phyloP scores from a whole-genome alignment of 2,888 invertebrate genomes.

The Mythimna vitellina region DNA sequence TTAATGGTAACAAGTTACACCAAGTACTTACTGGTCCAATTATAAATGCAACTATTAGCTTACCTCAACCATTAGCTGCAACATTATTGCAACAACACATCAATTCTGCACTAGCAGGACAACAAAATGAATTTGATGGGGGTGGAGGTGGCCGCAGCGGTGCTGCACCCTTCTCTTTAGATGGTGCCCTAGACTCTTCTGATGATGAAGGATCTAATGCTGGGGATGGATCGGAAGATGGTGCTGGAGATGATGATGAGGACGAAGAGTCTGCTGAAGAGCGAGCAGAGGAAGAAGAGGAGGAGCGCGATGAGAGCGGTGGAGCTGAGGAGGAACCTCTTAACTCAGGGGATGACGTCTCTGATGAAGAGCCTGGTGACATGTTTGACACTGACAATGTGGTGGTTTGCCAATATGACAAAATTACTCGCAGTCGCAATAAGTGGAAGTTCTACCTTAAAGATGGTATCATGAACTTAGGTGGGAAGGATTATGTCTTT shows the following conservation, averaged over 20 bases:
- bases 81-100: slow-evolving; percentile 97
- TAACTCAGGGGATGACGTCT: slow-evolving; percentile 99
- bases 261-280: slow-evolving; percentile 94
- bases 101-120: slow-evolving; percentile 93
- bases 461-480: slow-evolving; percentile 99
- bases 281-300: slow-evolving; percentile 92
- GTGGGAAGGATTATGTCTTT: slow-evolving; percentile 99
- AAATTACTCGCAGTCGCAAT: slow-evolving; percentile 99
- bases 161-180: slow-evolving; percentile 88
- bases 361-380: slow-evolving; percentile 98
- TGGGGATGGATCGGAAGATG: slow-evolving; percentile 92
- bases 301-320: slow-evolving; percentile 93
- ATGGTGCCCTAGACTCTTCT: slow-evolving; percentile 93
- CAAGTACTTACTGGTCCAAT: slow-evolving; percentile 96
- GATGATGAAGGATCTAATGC: slow-evolving; percentile 94
- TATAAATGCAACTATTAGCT: slow-evolving; percentile 96
- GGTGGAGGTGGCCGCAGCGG: slow-evolving; percentile 87
- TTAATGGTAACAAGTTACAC: slow-evolving; percentile 93
- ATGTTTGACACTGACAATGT: slow-evolving; percentile 99
- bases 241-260: slow-evolving; percentile 93
- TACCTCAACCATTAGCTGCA: slow-evolving; percentile 95
- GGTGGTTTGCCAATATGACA: slow-evolving; percentile 99
- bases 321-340: slow-evolving; percentile 95
- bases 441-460: slow-evolving; percentile 99
- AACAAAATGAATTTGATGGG: slow-evolving; percentile 87